Base-by-base conservation (phyloP, 2,888 invertebrate genomes). In the Dryomyza anilis region DNA sequence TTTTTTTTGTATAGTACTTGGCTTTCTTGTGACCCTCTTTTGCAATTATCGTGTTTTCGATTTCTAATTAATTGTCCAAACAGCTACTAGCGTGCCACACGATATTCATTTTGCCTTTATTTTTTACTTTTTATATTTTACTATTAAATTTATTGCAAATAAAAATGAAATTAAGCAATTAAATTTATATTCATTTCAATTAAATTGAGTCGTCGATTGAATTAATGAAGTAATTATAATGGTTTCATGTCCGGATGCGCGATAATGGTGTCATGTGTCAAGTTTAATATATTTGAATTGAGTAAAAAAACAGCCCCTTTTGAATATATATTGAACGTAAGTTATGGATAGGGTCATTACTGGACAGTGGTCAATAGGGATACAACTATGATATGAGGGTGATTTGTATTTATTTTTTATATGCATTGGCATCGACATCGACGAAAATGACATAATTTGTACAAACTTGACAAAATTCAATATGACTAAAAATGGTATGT, bases 41-140 rank as follows among this genome's bases (percentile, higher is more conserved):
- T 10, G 21, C 36, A 56, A 56, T 56, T 21, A 39, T 56, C 7
- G 25, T 39, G n/a, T 23, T 56, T 56, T 39, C 36, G 12, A 36
- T 36, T 14, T n/a, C 23, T 30, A 59, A 53, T 61, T 19, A 52
- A 61, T 52, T 61, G 39, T 43, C 29, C 33, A 53, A 53, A 60
- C 50, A n/a, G 48, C 33, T 33, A 30, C 52, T 61, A 29, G 61
- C 61, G 61, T 61, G 61, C 19, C 30, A 39, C 61, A 61, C 53
- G 61, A 46, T 21, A 19, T 48, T 59, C 16, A 8, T 25, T 25
- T 21, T 1, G 14, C n/a, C 25, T 25, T 5, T 2, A 27, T 7
- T 10, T 45, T 21, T 29, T 10, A 29, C n/a, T 53, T 57, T 2
- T 43, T 43, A 6, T 57, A 23, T 56, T n/a, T 55, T 7, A 12